Percentiles rank a stretch among this genome's conserved stretches.
Evolutionary conservation across 2,113 vertebrate genomes (phyloP).

Genomic region (Chloroceryle aenea): DNA sequence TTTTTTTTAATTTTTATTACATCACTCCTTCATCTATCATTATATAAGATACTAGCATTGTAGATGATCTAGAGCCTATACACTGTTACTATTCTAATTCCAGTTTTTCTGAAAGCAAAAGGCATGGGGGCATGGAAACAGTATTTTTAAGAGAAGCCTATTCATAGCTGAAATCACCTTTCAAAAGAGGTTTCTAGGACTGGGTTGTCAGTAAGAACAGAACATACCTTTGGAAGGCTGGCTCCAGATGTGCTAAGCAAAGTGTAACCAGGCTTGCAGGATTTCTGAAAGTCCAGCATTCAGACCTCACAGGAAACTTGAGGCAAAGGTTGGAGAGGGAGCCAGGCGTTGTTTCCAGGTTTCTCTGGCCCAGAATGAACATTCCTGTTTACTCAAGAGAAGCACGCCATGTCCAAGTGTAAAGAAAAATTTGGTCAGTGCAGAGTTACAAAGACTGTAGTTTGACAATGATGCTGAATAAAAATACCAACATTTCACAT

Average conservation of each 20-base stretch:
- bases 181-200: neutral
- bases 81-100: neutral
- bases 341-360: neutral
- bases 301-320: constrained; percentile 18
- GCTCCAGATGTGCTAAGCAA: neutral
- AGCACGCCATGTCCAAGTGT: neutral
- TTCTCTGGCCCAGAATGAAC: neutral
- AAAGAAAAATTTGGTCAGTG: constrained; percentile 33
- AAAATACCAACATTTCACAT: neutral
- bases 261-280: neutral
- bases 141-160: neutral
- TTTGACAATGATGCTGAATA: neutral
- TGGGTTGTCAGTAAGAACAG: neutral
- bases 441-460: neutral
- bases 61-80: neutral
- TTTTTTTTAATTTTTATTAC: neutral
- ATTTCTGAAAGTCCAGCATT: neutral
- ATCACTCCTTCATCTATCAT: neutral
- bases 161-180: neutral
- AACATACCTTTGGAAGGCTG: neutral
- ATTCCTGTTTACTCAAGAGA: constrained; percentile 25
- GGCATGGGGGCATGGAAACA: neutral
- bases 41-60: neutral
- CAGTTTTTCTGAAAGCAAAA: neutral
- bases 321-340: constrained; percentile 7